phyloP scores from a whole-genome alignment of 2,888 invertebrate genomes.

The Onchidella celtica region DNA sequence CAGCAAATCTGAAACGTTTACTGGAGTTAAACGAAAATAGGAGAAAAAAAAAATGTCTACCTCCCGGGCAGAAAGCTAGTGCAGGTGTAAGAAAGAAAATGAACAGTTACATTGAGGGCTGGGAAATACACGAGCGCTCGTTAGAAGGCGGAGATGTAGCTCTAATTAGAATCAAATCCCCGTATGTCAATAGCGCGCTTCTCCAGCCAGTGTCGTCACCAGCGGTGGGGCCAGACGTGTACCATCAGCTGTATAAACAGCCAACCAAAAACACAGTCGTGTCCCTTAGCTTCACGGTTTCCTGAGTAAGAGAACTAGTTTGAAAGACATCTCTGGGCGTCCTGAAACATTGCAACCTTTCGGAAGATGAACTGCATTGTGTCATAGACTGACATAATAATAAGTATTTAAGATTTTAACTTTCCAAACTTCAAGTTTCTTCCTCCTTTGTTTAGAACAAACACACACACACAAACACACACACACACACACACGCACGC shows the following conservation, averaged over 20 bases:
- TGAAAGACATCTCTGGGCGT: too few species aligned
- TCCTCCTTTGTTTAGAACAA: too few species aligned
- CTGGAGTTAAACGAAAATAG: neutral
- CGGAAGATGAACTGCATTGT: too few species aligned
- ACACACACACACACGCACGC: too few species aligned
- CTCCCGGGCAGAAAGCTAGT: neutral
- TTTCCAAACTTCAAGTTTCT: too few species aligned
- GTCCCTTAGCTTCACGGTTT: neutral
- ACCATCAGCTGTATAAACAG: slow-evolving; percentile 7
- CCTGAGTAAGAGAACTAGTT: too few species aligned
- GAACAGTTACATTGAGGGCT: slow-evolving; percentile 5
- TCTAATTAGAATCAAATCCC: slow-evolving; percentile 3
- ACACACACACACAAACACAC: too few species aligned
- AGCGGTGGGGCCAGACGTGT: neutral
- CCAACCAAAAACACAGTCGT: neutral
- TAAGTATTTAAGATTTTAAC: too few species aligned
- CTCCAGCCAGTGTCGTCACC: neutral
- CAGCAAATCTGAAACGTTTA: neutral
- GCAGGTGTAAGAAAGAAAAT: neutral
- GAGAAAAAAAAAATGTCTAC: neutral
- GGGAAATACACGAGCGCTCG: slow-evolving; percentile 19
- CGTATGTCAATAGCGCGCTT: slow-evolving; percentile 1
- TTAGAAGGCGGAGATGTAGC: slow-evolving; percentile 13
- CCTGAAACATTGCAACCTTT: too few species aligned
- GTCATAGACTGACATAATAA: too few species aligned